Conservation (phyloP, 2,113 vertebrate genomes). For the Neotoma lepida region DNA sequence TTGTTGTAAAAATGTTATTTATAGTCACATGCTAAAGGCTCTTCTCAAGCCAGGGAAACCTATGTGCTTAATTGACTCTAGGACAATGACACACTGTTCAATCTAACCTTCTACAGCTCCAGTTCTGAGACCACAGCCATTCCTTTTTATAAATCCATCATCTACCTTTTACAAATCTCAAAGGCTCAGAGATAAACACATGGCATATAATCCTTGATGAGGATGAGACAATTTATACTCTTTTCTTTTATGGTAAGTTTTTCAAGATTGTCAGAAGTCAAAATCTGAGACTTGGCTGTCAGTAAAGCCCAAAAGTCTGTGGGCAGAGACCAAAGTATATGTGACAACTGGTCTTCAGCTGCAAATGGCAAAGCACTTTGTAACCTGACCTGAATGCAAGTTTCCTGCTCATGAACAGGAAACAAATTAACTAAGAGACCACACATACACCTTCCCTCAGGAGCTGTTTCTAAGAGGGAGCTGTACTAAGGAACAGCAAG, state of each 20-base stretch:
- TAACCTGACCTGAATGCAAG: slow-evolving; percentile 2
- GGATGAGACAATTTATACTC: slow-evolving; percentile 17
- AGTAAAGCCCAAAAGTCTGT: slow-evolving; percentile 11
- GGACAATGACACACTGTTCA: slow-evolving; percentile 85
- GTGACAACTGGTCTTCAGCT: background rate
- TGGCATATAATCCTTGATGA: slow-evolving; percentile 16
- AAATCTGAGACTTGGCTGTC: slow-evolving; percentile 7
- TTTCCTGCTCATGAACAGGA: background rate
- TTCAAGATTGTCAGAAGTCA: background rate
- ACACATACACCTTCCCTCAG: background rate
- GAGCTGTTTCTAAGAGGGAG: background rate
- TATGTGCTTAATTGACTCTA: slow-evolving; percentile 86
- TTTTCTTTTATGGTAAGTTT: background rate
- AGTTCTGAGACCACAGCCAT: slow-evolving; percentile 78
- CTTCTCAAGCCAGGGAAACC: slow-evolving; percentile 86
- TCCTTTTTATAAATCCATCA: slow-evolving; percentile 56
- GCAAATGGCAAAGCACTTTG: background rate
- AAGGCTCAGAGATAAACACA: slow-evolving; percentile 49
- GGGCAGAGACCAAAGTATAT: slow-evolving; percentile 26
- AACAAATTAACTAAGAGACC: background rate
- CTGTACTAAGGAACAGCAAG: background rate
- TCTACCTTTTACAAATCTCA: slow-evolving; percentile 60
- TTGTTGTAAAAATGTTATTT: slow-evolving; percentile 92
- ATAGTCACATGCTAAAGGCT: slow-evolving; percentile 88
- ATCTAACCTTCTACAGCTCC: slow-evolving; percentile 82